Percentiles rank a stretch among this genome's conserved stretches.
Evolutionary conservation across 2,888 invertebrate genomes (phyloP).

Genomic region (Lycia hirtaria): DNA sequence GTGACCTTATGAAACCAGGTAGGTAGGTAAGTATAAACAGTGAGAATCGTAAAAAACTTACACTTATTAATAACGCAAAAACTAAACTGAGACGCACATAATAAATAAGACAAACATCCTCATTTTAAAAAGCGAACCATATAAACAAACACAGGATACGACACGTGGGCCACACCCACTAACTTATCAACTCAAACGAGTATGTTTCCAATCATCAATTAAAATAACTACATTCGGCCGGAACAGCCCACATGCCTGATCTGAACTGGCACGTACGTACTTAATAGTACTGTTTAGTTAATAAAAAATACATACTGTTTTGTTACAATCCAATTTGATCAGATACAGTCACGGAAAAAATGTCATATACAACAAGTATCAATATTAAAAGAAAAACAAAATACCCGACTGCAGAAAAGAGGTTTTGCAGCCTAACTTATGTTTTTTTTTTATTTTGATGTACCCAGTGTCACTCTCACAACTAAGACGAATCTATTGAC

Average conservation of each 20-base stretch:
- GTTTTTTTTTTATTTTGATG: too few species aligned
- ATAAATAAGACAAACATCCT: neutral
- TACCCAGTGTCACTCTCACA: too few species aligned
- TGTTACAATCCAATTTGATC: conserved; percentile 24
- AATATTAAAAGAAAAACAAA: too few species aligned
- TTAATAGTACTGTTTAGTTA: conserved; percentile 8
- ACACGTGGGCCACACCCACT: conserved; percentile 5
- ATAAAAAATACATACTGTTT: conserved; percentile 24
- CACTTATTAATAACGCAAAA: too few species aligned
- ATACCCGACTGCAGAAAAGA: too few species aligned
- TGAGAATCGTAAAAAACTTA: too few species aligned
- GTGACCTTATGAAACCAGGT: too few species aligned
- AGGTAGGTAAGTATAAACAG: too few species aligned
- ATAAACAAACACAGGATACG: neutral
- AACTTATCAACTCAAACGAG: neutral
- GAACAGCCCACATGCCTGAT: conserved; percentile 18
- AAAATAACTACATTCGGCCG: conserved; percentile 15
- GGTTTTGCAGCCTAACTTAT: too few species aligned
- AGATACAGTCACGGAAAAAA: conserved; percentile 8
- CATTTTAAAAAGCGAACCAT: neutral
- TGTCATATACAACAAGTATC: too few species aligned
- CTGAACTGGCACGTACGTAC: conserved; percentile 11
- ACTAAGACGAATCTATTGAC: too few species aligned
- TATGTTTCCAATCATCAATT: conserved; percentile 13
- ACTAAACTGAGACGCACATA: too few species aligned